Evolutionary conservation across 2,113 vertebrate species (phyloP).

Genomic region (Rousettus leschenaultii): DNA sequence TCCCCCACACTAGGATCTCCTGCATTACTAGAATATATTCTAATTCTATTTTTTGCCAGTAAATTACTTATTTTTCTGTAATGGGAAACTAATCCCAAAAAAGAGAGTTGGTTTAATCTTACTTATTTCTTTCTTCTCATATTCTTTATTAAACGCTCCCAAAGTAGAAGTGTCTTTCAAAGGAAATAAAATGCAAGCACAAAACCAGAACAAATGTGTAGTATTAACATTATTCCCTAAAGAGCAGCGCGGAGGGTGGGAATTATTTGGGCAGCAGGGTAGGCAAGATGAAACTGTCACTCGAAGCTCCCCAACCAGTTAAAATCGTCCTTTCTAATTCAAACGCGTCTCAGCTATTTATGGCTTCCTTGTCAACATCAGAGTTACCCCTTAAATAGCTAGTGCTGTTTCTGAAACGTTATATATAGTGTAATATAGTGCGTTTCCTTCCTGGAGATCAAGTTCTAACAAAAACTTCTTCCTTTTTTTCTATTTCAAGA

Average conservation of each 20-base stretch:
- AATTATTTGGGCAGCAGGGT: neutral
- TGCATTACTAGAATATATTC: neutral
- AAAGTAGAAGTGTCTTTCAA: neutral
- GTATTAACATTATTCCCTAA: neutral
- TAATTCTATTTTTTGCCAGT: neutral
- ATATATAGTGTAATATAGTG: too few species aligned
- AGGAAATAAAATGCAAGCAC: neutral
- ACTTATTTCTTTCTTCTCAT: neutral
- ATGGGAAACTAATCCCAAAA: neutral
- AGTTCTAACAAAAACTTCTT: neutral
- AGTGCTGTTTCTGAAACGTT: neutral
- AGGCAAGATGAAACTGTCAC: neutral
- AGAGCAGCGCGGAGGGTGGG: neutral
- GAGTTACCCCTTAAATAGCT: neutral
- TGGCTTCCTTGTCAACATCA: neutral
- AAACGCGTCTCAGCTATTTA: neutral
- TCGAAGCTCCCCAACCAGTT: neutral
- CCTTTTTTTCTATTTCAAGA: neutral
- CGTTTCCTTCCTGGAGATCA: constrained; percentile 6
- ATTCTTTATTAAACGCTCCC: neutral
- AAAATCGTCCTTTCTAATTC: constrained; percentile 21
- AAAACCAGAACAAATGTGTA: neutral
- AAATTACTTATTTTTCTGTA: constrained; percentile 3
- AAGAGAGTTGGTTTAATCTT: neutral
- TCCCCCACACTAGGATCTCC: neutral